Base-by-base conservation (phyloP, 1,140 invertebrate species). In the Caerostris darwini region DNA sequence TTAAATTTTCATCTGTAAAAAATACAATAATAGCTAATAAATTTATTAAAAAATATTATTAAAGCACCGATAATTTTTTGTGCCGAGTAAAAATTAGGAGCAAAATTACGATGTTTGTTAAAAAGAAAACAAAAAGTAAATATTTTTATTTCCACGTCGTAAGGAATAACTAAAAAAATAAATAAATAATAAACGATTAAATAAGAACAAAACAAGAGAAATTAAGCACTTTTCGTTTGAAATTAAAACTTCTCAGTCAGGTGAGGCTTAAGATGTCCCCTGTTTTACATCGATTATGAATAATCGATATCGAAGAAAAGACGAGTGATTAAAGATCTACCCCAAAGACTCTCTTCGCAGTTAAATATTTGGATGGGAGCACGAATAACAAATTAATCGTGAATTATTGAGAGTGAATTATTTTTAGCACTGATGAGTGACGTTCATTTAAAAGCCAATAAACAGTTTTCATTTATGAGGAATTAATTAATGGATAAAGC, bases 381-480 rank as follows among this genome's bases (percentile, higher is more conserved):
- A 12, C 19, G 69, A 77, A 50, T 53, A 50, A 34, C 34, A 50
- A 77, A 77, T 77, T 53, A 77, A 77, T 77, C 69, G 8, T 77
- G 69, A 77, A 77, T 77, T 12, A 77, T 77, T 50, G 50, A 77
- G 34, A 77, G 34, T 77, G 19, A 77, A 77, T 77, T 77, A 77
- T 77, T 77, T 77, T 77, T 34, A 34, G 34, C 19, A 77, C 34
- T 12, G 69, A 77, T 50, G 69, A 77, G 69, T 77, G 69, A 77
- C 69, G 50, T 77, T 12, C 5, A 77, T 77, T 77, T 34, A 77
- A 77, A 77, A 77, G 69, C 69, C 69, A 19, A 71, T 71, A 34
- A 71, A 19, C 69, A 50, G 10, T 12, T 77, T 77, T 77, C 69
- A 77, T 50, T 77, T 10, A 10, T 50, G 69, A 77, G 34, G 50